Base-by-base conservation (phyloP, 2,888 invertebrate species). In the Aphodius sticticus region DNA sequence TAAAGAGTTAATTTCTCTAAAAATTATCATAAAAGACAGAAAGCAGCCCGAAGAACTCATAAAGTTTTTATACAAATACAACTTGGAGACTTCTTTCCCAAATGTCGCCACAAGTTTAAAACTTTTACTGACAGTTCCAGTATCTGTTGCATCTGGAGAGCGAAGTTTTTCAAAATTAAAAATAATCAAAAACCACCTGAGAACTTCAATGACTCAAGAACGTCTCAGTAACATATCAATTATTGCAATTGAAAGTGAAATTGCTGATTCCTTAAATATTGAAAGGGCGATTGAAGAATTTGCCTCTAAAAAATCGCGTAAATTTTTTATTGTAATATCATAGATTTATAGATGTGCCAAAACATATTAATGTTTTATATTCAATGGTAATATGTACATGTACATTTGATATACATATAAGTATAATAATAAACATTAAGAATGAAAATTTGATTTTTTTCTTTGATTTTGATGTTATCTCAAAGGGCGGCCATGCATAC, bases 161-260 rank as follows among this genome's bases (percentile, higher is more conserved):
- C 71, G 71, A 71, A 71, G 71, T 71, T 71, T 71, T 71, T 71
- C 16, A 15, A 71, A 71, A 71, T 71, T 71, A 71, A 15, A 16
- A 12, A 71, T 35, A 16, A 71, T 16, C 15, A 16, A 16, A 15
- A 71, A 71, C 35, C 12, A 71, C 71, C 35, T 16, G 35, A 12
- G 71, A 71, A 71, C 71, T 16, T 71, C 16, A 16, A 53, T 53
- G 53, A 53, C 53, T 53, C 53, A 53, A 53, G 53, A 53, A 53
- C 15, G 71, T 16, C 14, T 16, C 26, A 71, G n/a, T 15, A 71
- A 71, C n/a, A 16, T 71, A 12, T 71, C 16, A 71, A 71, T 71
- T 71, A 71, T 71, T 71, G 16, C 71, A 71, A 71, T 71, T 71
- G 71, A 71, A 71, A 71, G 71, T 71, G 16, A 71, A 71, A 71